These are phyloP conservation scores for Trogon melanurus DNA, from an alignment of 2,113 vertebrate genomes.

Conservation along the genomic window DNA sequence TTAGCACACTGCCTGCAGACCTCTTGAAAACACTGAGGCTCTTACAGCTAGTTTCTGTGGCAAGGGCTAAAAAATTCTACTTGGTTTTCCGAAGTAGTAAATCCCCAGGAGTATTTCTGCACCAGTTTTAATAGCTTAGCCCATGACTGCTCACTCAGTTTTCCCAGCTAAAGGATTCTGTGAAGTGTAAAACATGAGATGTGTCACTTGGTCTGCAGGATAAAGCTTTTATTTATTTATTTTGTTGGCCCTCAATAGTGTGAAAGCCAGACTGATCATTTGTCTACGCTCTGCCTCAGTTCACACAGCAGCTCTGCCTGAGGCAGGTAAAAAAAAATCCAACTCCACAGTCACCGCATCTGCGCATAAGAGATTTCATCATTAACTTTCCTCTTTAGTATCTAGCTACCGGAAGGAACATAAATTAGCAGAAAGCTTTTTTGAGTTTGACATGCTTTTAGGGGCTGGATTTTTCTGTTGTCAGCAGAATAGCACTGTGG, in stretches of 20 bases:
- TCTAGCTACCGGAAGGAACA: neutral
- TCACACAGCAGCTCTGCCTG: neutral
- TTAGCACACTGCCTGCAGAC: neutral
- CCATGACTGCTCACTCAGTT: neutral
- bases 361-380: neutral
- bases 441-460: conserved; percentile 28
- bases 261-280: neutral
- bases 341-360: neutral
- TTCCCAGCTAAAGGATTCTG: neutral
- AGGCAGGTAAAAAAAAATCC: neutral
- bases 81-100: neutral
- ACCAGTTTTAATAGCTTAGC: neutral
- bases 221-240: neutral
- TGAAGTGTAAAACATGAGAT: too few relatives aligned
- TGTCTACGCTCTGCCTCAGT: neutral
- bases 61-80: neutral
- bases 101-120: neutral
- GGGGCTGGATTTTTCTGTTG: neutral
- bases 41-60: neutral
- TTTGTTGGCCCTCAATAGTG: neutral
- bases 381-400: neutral
- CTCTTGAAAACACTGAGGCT: neutral
- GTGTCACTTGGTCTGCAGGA: neutral
- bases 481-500: conserved; percentile 2
- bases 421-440: conserved; percentile 37